Percentiles rank a stretch among this genome's conserved stretches.
These are phyloP conservation scores for Monochamus alternatus DNA, from an alignment of 2,888 invertebrate species.

Conservation along the genomic window DNA sequence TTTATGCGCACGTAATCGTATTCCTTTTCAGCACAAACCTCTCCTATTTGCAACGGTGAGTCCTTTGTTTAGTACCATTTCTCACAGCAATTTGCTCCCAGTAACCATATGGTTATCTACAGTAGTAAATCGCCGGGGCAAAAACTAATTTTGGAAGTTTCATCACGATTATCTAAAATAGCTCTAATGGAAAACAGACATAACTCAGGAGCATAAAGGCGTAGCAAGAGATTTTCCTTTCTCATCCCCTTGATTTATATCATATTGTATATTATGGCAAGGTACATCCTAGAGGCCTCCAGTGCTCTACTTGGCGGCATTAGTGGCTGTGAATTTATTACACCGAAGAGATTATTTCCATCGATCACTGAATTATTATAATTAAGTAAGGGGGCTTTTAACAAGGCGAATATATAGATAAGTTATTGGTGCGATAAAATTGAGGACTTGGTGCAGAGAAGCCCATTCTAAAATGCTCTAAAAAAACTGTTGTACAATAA, in stretches of 20 bases:
- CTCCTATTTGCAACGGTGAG: no score
- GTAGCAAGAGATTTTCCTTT: slow-evolving; percentile 35
- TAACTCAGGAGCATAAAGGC: slow-evolving; percentile 38
- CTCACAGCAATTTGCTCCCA: neutral
- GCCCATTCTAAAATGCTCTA: no score
- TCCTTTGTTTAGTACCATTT: neutral
- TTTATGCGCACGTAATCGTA: no score
- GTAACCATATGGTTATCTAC: neutral
- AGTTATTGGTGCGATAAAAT: neutral
- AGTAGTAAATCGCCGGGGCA: slow-evolving; percentile 6
- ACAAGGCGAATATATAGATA: neutral
- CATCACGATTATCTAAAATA: slow-evolving; percentile 34
- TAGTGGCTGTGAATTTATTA: neutral
- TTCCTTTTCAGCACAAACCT: no score
- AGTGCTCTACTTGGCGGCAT: neutral
- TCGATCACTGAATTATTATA: slow-evolving; percentile 3
- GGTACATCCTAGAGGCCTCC: slow-evolving; percentile 13
- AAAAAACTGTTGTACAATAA: no score
- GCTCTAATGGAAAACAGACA: slow-evolving; percentile 41
- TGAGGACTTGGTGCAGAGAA: no score
- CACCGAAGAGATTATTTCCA: neutral
- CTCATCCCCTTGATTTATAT: slow-evolving; percentile 37
- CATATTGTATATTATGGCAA: slow-evolving; percentile 31
- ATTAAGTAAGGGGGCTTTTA: slow-evolving; percentile 1
- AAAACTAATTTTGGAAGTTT: slow-evolving; percentile 32